Base-by-base conservation (phyloP, 2,888 invertebrate species). In the Drosophila trichaetosa region DNA sequence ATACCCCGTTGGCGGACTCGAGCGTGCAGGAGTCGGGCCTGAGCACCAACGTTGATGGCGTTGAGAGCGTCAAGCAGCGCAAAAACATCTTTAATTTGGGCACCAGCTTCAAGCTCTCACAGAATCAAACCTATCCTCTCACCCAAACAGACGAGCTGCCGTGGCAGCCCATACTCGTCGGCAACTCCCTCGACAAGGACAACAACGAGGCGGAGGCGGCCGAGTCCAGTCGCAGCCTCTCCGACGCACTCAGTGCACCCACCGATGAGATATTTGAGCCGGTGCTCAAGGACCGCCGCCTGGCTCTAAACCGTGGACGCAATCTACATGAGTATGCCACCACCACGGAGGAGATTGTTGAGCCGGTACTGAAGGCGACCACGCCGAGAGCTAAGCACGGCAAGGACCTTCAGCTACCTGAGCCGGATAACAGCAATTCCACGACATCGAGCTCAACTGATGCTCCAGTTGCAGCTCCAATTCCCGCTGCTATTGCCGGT, bases 291-390 rank as follows among this genome's bases (percentile, higher is more conserved):
- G 90, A 91, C 62, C 89, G 91, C 4, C 86, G 91, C 0, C 59
- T 90, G 36, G 76, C 79, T 3, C 73, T 91, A 0, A 91, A 89
- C 51, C 88, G 91, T 33, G 92, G 91, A 0, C 87, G 93, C 7
- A 91, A 93, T 67, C 69, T 91, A 5, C 90, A 92, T 46, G 90
- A 90, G 4, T 64, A 64, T 21, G 58, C 73, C 34, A 73, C 70
- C 10, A 73, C 71, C 13, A 80, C 76, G 1, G 91, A 94, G 27
- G 97, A 97, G 93, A 95, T 97, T 24, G 95, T 96, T 0, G 97
- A 97, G 83, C 97, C 97, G 0, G 95, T 97, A 5, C 93, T 97
- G 0, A 94, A 95, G 69, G 95, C 96, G 7, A 94, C 95, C 0
- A 94, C 94, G 1, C 94, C 95, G 0, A 95, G 84, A 92, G 63